These are phyloP conservation scores for Lepidurus packardi DNA, from an alignment of 1,140 invertebrate species.

Conservation along the genomic window DNA sequence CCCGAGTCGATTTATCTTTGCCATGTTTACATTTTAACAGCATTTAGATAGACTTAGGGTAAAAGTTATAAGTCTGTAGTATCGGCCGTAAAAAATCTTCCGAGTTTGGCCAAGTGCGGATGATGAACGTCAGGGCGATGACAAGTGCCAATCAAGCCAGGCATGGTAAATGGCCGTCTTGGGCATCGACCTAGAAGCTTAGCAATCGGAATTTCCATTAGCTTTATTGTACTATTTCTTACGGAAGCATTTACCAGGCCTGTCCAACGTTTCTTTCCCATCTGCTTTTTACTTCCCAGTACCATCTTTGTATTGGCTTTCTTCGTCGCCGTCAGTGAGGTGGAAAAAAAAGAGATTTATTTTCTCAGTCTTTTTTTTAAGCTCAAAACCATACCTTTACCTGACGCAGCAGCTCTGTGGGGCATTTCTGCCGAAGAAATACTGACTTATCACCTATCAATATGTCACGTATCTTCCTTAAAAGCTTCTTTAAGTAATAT, in stretches of 20 bases:
- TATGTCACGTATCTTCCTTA: no score
- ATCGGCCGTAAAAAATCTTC: not conserved
- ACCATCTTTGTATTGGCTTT: not conserved
- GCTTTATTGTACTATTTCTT: not conserved
- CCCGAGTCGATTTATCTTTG: not conserved
- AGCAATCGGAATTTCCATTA: conserved; percentile 22
- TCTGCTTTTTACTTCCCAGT: not conserved
- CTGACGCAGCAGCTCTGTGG: no score
- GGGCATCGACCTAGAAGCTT: not conserved
- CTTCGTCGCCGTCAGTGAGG: not conserved
- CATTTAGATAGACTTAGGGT: no score
- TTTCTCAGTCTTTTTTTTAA: no score
- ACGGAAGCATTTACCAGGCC: not conserved
- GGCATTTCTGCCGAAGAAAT: no score
- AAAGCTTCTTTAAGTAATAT: no score
- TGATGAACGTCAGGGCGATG: conserved; percentile 1
- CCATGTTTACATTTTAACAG: no score
- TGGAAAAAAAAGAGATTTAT: not conserved
- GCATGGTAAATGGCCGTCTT: not conserved
- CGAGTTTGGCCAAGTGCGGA: not conserved
- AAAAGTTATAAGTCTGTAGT: no score
- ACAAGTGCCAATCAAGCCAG: not conserved
- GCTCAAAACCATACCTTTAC: no score
- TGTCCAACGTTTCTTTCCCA: not conserved
- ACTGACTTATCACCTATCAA: no score